Evolutionary conservation across 2,797 vertebrate species (phyloP), one percentile per base, ranked within the genome.

Genomic region (Chelon labrosus): DNA sequence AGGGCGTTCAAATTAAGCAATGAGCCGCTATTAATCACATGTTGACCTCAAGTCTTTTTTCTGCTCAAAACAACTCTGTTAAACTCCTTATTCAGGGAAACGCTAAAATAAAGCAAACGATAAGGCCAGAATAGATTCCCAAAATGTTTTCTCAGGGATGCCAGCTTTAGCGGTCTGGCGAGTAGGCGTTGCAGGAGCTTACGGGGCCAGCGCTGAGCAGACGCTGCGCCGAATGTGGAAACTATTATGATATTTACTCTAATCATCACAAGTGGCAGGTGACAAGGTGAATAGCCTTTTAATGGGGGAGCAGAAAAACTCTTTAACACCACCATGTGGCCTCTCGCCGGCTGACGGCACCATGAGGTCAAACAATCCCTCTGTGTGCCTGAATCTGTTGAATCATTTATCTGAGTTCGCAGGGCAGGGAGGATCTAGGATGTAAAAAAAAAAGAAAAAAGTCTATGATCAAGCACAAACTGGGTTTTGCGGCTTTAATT

Each of bases 261-360:
- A 86, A 92, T 92, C 89, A 91, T 87, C 67, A 67, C 84, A 80
- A 90, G 91, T 89, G 91, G 83, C 91, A 92, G 89, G 91, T 91
- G 92, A 93, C 88, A 84, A 88, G 90, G 89, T 90, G 90, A 93
- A 89, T 83, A 79, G 88, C 58, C 78, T 86, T 91, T 88, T 93
- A 92, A 93, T 81, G 77, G 75, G 73, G 68, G 71, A 78, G 79
- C 73, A 88, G 77, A 88, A 80, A 77, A 90, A 71, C 75, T 80
- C 74, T 90, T 86, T 71, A 89, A 89, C 85, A 86, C 88, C 85
- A 75, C 37, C 78, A 65, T 56, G 75, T 78, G 65, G 78, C 70
- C 78, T 68, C 80, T 70, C 77, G 70, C 82, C 79, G 86, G 70
- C 83, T 82, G 80, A 73, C 70, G 53, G 38, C 57, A 31, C 20